Percentiles rank a stretch among this genome's conserved stretches.
These are phyloP conservation scores for Passer montanus DNA, from an alignment of 2,113 vertebrate genomes.

Conservation along the genomic window DNA sequence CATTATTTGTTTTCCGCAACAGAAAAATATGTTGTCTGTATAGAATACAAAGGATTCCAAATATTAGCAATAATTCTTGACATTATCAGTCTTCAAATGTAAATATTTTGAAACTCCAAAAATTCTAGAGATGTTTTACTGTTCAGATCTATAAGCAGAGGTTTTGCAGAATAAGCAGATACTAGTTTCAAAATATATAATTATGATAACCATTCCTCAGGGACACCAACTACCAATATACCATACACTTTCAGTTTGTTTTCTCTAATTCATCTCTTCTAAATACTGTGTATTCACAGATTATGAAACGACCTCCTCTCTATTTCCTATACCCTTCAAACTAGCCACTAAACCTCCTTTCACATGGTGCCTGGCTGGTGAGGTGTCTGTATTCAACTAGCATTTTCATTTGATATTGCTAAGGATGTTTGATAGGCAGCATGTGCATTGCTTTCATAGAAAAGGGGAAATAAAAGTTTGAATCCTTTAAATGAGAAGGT, in stretches of 20 bases:
- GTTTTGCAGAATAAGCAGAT: neutral
- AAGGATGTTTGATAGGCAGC: neutral
- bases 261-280: neutral
- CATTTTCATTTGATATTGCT: neutral
- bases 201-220: neutral
- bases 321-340: neutral
- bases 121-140: neutral
- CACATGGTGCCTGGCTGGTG: neutral
- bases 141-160: neutral
- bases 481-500: neutral
- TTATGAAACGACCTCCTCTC: neutral
- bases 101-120: neutral
- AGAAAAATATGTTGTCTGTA: neutral
- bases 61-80: neutral
- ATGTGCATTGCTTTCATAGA: neutral
- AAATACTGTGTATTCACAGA: neutral
- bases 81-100: neutral
- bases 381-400: neutral
- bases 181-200: neutral
- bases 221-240: neutral
- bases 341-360: neutral
- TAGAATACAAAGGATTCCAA: neutral
- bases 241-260: neutral
- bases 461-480: neutral
- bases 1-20: neutral